Base-by-base conservation (phyloP, 2,113 vertebrate genomes). In the Dendrocopos noguchii region DNA sequence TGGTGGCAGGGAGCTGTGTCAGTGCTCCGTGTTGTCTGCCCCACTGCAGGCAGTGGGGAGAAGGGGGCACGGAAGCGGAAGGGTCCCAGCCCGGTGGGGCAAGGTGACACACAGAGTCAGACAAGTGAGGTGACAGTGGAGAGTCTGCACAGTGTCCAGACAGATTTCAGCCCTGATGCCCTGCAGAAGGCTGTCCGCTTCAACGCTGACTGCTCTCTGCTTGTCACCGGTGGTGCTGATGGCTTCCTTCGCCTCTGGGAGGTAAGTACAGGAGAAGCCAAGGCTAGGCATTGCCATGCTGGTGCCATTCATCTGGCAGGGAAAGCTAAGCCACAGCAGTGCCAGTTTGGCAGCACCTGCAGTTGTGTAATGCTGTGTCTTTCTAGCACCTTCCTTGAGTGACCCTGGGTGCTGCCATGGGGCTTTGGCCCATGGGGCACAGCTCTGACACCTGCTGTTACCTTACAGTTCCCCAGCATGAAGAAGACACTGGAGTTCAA, bases 141-240 rank as follows among this genome's bases (percentile, higher is more conserved):
- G 46, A 94, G 93, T 50, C 67, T 99, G 93, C 97, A 97, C 68
- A 95, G 97, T 0, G 98, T 99, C 22, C 98, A 98, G 96, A 99
- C 98, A 0, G 99, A 99, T 91, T 96, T 98, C 82, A 98, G 98
- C 95, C 93, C 97, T 5, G 99, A 99, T 6, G 98, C 98, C 0
- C 97, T 99, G 63, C 99, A 99, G 97, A 99, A 99, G 89, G 98
- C 98, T 10, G 98, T 99, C 5, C 80, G 98, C 73, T 99, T 99
- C 97, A 99, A 97, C 61, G 80, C 95, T 0, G 98, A 99, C 55
- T 93, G 96, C 20, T 98, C 97, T 20, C 97, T 99, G 44, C 98
- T 99, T 29, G 97, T 98, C 79, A 99, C 99, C 0, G 99, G 99
- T 11, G 99, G 99, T 2, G 98, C 98, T 0, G 99, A 99, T 0